A percentile compares a stretch with the other conserved stretches of the same genome.
phyloP scores from a whole-genome alignment of 2,888 invertebrate species.

The Boloria selene region DNA sequence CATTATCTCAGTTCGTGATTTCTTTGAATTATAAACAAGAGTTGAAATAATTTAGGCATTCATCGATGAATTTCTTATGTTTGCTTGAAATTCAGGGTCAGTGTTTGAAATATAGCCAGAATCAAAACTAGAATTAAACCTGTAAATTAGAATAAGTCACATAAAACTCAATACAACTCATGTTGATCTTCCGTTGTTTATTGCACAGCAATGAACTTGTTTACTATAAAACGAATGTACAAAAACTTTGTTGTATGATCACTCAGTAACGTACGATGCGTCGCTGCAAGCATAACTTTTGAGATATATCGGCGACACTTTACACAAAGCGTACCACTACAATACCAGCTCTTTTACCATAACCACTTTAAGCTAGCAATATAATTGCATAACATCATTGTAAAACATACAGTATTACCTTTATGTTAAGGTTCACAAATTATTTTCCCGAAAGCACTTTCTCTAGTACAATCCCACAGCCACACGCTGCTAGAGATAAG shows the following conservation, averaged over 20 bases:
- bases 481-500: conserved; percentile 70
- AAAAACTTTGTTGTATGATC: conserved; percentile 20
- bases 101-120: too few relatives aligned
- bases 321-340: conserved; percentile 73
- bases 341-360: conserved; percentile 67
- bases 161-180: neutral
- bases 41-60: too few relatives aligned
- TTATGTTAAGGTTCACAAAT: conserved; percentile 17
- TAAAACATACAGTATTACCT: conserved; percentile 24
- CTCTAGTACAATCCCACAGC: conserved; percentile 42
- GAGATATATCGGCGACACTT: conserved; percentile 76
- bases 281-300: conserved; percentile 63
- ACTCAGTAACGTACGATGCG: conserved; percentile 32
- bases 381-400: conserved; percentile 33
- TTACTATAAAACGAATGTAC: conserved; percentile 3
- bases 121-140: neutral
- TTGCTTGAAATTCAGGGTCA: too few relatives aligned
- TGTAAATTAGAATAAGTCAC: neutral
- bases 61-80: too few relatives aligned
- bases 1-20: too few relatives aligned
- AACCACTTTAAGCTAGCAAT: conserved; percentile 46
- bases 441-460: conserved; percentile 20
- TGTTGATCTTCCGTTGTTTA: neutral
- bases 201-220: conserved; percentile 2
- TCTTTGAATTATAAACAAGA: too few relatives aligned